Conservation (phyloP, 2,888 invertebrate genomes). For the Diplazon laetatorius region DNA sequence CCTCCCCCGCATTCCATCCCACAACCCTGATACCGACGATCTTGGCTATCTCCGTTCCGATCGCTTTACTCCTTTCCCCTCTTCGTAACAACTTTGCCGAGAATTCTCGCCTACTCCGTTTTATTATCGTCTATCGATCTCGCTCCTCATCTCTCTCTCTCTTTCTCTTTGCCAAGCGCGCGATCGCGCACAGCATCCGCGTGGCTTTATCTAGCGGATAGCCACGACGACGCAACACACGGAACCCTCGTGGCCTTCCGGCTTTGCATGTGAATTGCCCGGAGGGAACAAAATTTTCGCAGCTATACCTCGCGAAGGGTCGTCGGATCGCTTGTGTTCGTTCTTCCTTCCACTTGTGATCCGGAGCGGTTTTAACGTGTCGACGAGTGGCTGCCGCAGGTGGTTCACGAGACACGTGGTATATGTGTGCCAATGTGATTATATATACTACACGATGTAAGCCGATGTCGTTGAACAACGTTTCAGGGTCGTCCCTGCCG, state of each 20-base stretch:
- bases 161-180: neutral
- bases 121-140: constrained; percentile 39
- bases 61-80: constrained; percentile 16
- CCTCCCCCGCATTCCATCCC: neutral
- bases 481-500: too few species aligned
- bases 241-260: too few species aligned
- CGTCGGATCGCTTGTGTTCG: neutral
- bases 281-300: constrained; percentile 71
- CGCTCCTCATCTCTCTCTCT: constrained; percentile 24
- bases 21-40: neutral
- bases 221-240: too few species aligned
- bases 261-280: neutral
- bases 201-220: too few species aligned
- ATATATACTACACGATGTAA: too few species aligned
- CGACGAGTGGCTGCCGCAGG: too few species aligned
- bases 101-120: constrained; percentile 4
- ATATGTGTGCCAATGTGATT: neutral
- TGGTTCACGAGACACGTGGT: neutral
- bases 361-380: neutral
- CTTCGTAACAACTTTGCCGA: neutral
- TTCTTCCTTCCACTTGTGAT: neutral
- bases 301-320: constrained; percentile 18
- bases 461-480: too few species aligned
- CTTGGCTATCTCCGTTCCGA: neutral
- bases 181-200: neutral